phyloP scores from a whole-genome alignment of 2,888 invertebrate genomes.

The Octonoba sinensis region DNA sequence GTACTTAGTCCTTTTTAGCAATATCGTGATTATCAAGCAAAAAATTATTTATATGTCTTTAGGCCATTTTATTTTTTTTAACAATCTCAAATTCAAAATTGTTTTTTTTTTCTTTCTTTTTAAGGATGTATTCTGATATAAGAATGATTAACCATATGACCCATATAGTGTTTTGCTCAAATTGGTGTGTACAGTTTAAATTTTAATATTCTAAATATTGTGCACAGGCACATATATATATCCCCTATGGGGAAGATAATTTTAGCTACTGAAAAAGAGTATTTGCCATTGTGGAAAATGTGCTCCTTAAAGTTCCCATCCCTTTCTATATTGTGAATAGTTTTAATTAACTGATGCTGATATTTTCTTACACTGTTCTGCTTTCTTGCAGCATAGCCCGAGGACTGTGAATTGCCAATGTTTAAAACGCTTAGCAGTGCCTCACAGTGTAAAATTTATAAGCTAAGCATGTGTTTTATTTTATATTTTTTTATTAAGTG shows the following conservation, averaged over 20 bases:
- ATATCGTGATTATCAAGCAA: too few species aligned
- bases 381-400: constrained; percentile 27
- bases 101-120: too few species aligned
- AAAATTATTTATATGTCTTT: too few species aligned
- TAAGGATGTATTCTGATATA: neutral
- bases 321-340: constrained; percentile 40
- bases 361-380: constrained; percentile 60
- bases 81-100: too few species aligned
- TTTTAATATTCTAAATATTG: neutral
- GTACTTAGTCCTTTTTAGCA: too few species aligned
- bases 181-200: constrained; percentile 8
- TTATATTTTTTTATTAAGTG: constrained; percentile 35
- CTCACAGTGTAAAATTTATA: constrained; percentile 34
- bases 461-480: constrained; percentile 27
- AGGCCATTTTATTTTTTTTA: too few species aligned
- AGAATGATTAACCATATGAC: neutral
- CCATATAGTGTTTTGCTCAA: neutral
- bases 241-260: constrained; percentile 25
- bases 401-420: constrained; percentile 47
- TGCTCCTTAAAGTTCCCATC: constrained; percentile 45
- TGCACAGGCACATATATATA: constrained; percentile 2
- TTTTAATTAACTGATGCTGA: constrained; percentile 36
- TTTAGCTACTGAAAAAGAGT: constrained; percentile 34
- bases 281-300: constrained; percentile 44
- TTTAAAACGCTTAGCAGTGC: constrained; percentile 57